Evolutionary conservation across 2,113 vertebrate species (phyloP).

Genomic region (Nannobrachium achirus): DNA sequence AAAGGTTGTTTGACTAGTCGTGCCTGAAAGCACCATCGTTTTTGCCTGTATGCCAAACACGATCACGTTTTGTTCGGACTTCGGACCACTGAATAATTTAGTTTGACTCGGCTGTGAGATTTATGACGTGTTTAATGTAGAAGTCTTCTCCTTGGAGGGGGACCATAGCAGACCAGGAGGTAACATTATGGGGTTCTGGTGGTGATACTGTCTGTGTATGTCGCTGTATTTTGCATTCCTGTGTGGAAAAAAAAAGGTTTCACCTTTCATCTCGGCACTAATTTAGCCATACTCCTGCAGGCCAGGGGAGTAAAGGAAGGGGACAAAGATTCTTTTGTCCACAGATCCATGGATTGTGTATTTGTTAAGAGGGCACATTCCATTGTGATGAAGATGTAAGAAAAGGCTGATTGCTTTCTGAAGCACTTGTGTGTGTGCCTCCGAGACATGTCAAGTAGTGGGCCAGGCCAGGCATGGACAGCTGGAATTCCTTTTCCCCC

Average conservation of each 20-base stretch:
- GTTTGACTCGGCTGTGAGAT: neutral
- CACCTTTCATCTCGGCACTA: constrained; percentile 50
- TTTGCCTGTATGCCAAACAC: too few relatives aligned
- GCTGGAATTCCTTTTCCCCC: constrained; percentile 39
- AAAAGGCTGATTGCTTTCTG: constrained; percentile 10
- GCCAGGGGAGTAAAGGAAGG: neutral
- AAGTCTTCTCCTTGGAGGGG: neutral
- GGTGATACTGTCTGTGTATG: neutral
- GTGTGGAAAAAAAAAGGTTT: constrained; percentile 51
- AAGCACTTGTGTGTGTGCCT: constrained; percentile 3
- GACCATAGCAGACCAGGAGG: neutral
- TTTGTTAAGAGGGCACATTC: constrained; percentile 33
- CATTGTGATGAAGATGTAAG: constrained; percentile 24
- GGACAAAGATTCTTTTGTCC: constrained; percentile 44
- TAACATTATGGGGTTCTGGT: constrained; percentile 6
- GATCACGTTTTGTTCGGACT: neutral
- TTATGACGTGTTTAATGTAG: neutral
- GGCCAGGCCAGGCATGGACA: constrained; percentile 13
- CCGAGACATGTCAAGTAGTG: constrained; percentile 39
- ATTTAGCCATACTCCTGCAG: constrained; percentile 33
- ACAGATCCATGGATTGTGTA: constrained; percentile 26
- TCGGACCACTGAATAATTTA: neutral
- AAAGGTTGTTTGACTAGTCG: too few relatives aligned
- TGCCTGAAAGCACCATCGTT: too few relatives aligned
- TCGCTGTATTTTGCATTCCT: constrained; percentile 64